Base-by-base conservation (phyloP, 2,888 invertebrate genomes). In the Agriopis marginaria region DNA sequence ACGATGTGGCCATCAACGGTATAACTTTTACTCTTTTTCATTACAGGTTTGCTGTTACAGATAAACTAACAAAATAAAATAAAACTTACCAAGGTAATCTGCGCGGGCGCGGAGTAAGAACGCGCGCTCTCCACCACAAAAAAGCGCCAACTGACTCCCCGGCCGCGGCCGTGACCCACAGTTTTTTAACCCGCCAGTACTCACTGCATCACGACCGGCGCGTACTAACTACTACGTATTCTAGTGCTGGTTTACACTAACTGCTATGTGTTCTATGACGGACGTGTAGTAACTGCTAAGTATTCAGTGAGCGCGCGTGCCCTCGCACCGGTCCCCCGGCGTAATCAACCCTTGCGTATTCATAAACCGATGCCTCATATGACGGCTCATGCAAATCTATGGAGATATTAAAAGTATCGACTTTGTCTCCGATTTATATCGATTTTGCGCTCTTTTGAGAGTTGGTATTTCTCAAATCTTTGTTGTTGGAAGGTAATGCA, bases 311-410 rank as follows among this genome's bases (percentile, higher is more conserved):
- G 85, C 89, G 89, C 69, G 72, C 75, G 74, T 90, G 89, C 90
- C 89, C 89, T 86, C 88, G 32, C 32, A 63, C 58, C 60, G 56
- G 59, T 71, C 81, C 74, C 79, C 69, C 42, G 79, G 14, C 77
- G 72, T 77, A 85, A 84, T 84, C 87, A 93, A 91, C 93, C 93
- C 94, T 93, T 90, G 86, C 92, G 87, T 90, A 91, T 89, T 87
- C 90, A 92, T 88, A 87, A 85, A 86, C 82, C 82, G 81, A 84
- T 83, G 83, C 87, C 77, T 87, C 84, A 85, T 82, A 73, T 54
- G 66, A 58, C 72, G 60, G 78, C 79, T 73, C 69, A 79, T 75
- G 72, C 74, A 75, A 74, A 77, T 73, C 70, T 65, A 62, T 64
- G 58, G 49, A 62, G 64, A 65, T 71, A 64, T 68, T 71, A 61